Evolutionary conservation across 2,797 vertebrate species (phyloP), one percentile per base, ranked within the genome.

Genomic region (Notolabrus celidotus): DNA sequence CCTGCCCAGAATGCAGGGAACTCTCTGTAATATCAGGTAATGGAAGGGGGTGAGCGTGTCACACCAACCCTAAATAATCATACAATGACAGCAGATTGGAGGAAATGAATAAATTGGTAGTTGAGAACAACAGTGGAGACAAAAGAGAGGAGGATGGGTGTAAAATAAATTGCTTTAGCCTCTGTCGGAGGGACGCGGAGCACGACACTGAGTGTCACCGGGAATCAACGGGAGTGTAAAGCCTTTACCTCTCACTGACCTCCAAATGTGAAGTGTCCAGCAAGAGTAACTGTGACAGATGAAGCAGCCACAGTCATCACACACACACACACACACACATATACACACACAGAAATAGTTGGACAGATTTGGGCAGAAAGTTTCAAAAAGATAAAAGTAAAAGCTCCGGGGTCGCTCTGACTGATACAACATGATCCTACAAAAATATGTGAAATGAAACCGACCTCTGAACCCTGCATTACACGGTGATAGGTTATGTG

Each of bases 211-310:
- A 20, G 71, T 79, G 82, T 87, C 83, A 76, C 56, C 42, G 4
- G 66, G 63, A 83, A 82, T 85, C 81, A 83, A 14, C 55, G 15
- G 52, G 65, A 88, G 82, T 74, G 59, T 73, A 41, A 79, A 81
- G 67, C 67, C 84, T 87, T 84, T 77, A 86, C 85, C 74, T 80
- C 74, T 66, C 70, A 6, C 71, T 83, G 82, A 87, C 84, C 87
- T 90, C 78, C 71, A 67, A 80, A 85, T 80, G 73, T 80, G 84
- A 83, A 58, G 58, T 45, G 70, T 78, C 80, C 72, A 58, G 69
- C 77, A 56, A 55, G 39, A 68, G 82, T 65, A 79, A 71, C 73
- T 71, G 73, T 87, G 87, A 86, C 89, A 67, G 83, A 85, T 87
- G 89, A 88, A 82, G 19, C 57, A 33, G 25, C 61, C 41, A 1